Evolutionary conservation across 2,113 vertebrate species (phyloP).

Genomic region (Uria lomvia): DNA sequence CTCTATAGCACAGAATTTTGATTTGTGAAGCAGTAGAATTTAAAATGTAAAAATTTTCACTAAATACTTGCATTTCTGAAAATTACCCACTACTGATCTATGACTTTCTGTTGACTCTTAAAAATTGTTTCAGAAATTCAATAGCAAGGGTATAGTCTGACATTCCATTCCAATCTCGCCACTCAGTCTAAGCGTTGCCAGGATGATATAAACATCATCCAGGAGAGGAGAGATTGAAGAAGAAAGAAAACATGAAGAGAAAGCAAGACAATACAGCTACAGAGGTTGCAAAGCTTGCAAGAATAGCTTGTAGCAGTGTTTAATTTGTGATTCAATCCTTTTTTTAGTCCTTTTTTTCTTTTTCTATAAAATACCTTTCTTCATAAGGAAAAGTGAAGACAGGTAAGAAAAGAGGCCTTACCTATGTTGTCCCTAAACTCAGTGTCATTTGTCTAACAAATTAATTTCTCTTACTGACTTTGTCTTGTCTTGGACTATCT

Average conservation of each 20-base stretch:
- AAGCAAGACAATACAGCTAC: neutral
- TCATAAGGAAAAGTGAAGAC: neutral
- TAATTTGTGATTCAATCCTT: neutral
- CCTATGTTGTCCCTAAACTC: neutral
- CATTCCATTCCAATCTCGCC: neutral
- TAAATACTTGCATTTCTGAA: neutral
- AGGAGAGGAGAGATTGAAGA: neutral
- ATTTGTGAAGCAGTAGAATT: neutral
- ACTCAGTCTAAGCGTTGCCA: neutral
- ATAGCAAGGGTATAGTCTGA: neutral
- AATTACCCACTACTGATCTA: neutral
- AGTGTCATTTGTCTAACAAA: neutral
- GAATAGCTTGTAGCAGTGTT: neutral
- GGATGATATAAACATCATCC: neutral
- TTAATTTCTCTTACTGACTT: neutral
- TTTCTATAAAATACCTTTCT: neutral
- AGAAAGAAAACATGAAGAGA: neutral
- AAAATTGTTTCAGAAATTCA: neutral
- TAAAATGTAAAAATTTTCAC: neutral
- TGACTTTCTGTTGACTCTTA: neutral
- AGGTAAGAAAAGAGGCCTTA: neutral
- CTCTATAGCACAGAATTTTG: neutral
- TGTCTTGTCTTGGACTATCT: neutral
- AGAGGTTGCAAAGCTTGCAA: neutral
- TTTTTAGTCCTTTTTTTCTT: neutral